These are phyloP conservation scores for Macrostomum cliftonense DNA, from an alignment of 2,888 invertebrate genomes.

Conservation along the genomic window DNA sequence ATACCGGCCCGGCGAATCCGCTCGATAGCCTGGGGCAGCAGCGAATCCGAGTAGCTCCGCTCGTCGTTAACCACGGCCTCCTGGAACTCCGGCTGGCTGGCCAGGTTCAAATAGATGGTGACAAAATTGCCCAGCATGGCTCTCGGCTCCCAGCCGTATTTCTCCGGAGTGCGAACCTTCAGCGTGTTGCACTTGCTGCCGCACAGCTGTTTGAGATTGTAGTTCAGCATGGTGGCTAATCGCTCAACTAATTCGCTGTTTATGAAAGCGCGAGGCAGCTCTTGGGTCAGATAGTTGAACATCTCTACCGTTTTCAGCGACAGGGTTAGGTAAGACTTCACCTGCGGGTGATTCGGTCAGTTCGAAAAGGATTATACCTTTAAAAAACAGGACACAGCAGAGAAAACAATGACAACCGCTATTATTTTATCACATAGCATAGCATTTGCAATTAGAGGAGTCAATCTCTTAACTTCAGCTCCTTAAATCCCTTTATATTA, in stretches of 20 bases:
- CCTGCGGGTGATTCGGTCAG: conserved; percentile 44
- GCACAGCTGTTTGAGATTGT: conserved; percentile 83
- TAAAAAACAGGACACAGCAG: no score
- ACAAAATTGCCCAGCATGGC: conserved; percentile 72
- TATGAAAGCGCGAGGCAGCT: conserved; percentile 82
- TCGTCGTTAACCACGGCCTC: conserved; percentile 78
- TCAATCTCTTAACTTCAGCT: no score
- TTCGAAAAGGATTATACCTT: no score
- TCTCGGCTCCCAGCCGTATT: conserved; percentile 92
- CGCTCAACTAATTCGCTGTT: conserved; percentile 77
- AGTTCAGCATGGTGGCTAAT: conserved; percentile 91
- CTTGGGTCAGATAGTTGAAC: conserved; percentile 76
- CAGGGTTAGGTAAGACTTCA: conserved; percentile 66
- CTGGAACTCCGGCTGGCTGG: conserved; percentile 55
- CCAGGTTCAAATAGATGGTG: conserved; percentile 85
- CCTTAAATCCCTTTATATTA: no score
- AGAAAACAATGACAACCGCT: no score
- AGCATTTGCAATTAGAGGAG: no score
- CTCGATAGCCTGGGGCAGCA: conserved; percentile 72
- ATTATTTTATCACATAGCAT: no score
- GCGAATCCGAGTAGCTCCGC: conserved; percentile 22
- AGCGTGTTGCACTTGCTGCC: conserved; percentile 74
- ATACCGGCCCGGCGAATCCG: conserved; percentile 62
- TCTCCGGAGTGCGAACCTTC: conserved; percentile 74
- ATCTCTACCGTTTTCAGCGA: conserved; percentile 90